Evolutionary conservation across 1,140 invertebrate genomes (phyloP), one percentile per base, ranked within the genome.

Genomic region (Philaenus spumarius): DNA sequence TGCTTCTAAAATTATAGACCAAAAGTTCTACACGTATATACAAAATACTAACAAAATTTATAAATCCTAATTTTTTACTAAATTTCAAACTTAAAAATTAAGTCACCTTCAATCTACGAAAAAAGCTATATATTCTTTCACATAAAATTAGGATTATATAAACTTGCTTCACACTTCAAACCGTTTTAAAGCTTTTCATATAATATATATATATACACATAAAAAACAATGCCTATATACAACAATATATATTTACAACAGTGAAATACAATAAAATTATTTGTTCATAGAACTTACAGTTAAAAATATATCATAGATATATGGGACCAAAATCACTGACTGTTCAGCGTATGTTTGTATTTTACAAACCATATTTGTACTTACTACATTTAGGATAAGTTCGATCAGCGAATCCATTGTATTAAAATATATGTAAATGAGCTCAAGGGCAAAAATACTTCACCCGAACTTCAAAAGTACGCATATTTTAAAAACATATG

Each of bases 291-390:
- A 92, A 92, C 89, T 85, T 92, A 90, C 87, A 76, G 76, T 75
- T 76, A 79, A 77, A 82, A 84, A 90, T 91, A 92, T 90, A 92
- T 90, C 89, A 90, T 90, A 90, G 89, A 90, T 92, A 92, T 92
- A 91, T 90, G 86, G 87, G 87, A 87, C 83, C 84, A 68, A 68
- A 70, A 68, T 84, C 83, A 83, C 81, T 79, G 77, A 76, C 74
- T 75, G 77, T 80, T 77, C 73, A 72, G 62, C 62, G 60, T 53
- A 58, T 64, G 62, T 63, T 71, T 45, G 15, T 50, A 4, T 20
- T n/a, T 34, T 51, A 23, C 9, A 51, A 51, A 51, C 12, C 11
- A 26, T n/a, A n/a, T n/a, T n/a, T n/a, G n/a, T n/a, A n/a, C n/a
- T n/a, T n/a, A n/a, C n/a, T n/a, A n/a, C n/a, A n/a, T n/a, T n/a